Conservation (phyloP, 2,113 vertebrate species). For the Sorex araneus region DNA sequence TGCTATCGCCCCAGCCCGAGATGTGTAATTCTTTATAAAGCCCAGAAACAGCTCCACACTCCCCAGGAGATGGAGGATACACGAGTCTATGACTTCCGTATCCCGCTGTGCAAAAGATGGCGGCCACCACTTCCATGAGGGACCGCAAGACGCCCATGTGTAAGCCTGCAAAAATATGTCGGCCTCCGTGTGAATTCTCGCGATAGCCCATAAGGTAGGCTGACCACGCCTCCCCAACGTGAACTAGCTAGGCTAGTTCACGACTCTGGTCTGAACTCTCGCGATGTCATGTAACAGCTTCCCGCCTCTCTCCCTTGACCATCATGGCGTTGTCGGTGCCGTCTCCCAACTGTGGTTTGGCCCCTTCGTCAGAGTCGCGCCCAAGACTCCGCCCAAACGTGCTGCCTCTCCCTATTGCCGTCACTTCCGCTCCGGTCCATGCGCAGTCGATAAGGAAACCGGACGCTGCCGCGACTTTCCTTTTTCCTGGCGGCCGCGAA, state of each 20-base stretch:
- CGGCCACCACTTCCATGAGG: not conserved
- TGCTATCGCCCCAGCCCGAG: too few species aligned
- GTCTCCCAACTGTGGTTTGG: not conserved
- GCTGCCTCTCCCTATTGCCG: not conserved
- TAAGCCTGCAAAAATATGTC: rapidly evolving
- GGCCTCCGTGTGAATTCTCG: not conserved
- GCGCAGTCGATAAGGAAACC: constrained; percentile 69
- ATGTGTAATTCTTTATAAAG: too few species aligned
- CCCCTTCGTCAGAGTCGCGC: not conserved
- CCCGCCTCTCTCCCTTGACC: too few species aligned
- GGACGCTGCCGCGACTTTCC: rapidly evolving
- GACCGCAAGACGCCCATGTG: too few species aligned
- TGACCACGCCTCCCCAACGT: rapidly evolving
- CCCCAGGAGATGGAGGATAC: too few species aligned
- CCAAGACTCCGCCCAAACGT: not conserved
- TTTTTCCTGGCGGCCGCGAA: constrained; percentile 65
- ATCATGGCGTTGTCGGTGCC: not conserved
- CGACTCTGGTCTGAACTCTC: not conserved
- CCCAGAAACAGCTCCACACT: too few species aligned
- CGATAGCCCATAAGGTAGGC: not conserved
- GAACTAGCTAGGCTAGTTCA: rapidly evolving
- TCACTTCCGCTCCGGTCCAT: constrained; percentile 72
- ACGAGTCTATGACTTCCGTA: too few species aligned
- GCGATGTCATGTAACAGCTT: not conserved
- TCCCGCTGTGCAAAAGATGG: not conserved